phyloP scores from a whole-genome alignment of 2,888 invertebrate genomes.

The Abrostola triplasia region DNA sequence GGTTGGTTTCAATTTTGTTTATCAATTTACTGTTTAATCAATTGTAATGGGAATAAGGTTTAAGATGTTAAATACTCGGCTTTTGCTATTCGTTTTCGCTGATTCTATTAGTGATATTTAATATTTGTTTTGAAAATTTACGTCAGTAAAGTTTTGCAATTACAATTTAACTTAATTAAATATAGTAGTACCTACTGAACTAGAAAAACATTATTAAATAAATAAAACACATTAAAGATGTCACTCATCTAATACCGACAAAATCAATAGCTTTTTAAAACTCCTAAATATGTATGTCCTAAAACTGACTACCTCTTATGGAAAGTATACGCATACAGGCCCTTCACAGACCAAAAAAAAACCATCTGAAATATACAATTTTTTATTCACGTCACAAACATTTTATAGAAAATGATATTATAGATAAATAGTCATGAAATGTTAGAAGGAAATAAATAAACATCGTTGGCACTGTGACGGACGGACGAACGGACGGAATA shows the following conservation, averaged over 20 bases:
- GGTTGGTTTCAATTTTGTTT: constrained; percentile 56
- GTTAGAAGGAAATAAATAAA: constrained; percentile 68
- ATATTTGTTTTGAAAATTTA: not conserved
- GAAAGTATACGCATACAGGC: too few relatives aligned
- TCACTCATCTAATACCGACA: too few relatives aligned
- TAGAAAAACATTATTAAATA: too few relatives aligned
- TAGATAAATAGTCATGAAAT: constrained; percentile 57
- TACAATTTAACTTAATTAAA: too few relatives aligned
- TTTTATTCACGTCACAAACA: constrained; percentile 1
- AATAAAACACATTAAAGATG: too few relatives aligned
- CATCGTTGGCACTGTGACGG: constrained; percentile 54
- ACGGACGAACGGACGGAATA: constrained; percentile 69
- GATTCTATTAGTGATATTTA: not conserved
- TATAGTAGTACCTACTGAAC: too few relatives aligned
- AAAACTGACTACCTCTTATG: too few relatives aligned
- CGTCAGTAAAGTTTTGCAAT: too few relatives aligned
- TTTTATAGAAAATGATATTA: constrained; percentile 47
- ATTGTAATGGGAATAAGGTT: constrained; percentile 41
- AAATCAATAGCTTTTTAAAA: too few relatives aligned
- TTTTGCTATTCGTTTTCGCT: not conserved
- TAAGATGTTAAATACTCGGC: constrained; percentile 23
- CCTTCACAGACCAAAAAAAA: too few relatives aligned
- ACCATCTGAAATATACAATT: not conserved
- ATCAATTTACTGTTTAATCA: constrained; percentile 56
- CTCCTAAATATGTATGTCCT: too few relatives aligned